Base-by-base conservation (phyloP, 2,113 vertebrate species). In the Coptodon bakossiorum region DNA sequence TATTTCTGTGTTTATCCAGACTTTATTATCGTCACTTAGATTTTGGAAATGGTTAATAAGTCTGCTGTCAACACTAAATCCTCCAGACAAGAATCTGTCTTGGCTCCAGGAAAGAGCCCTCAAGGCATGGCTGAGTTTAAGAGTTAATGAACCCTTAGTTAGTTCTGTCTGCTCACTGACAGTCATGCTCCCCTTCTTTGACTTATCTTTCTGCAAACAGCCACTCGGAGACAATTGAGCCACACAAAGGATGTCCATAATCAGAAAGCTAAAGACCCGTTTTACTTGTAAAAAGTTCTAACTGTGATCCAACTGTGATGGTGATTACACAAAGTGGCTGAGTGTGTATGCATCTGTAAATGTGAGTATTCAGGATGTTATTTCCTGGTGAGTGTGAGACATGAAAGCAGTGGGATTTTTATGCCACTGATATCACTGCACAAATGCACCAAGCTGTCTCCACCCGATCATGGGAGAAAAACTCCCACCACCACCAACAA, bases 401-500 rank as follows among this genome's bases (percentile, higher is more conserved):
- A 85, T 90, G 12, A 91, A 92, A 91, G 86, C 27, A 57, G 43
- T 36, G 87, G 45, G 81, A 81, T 81, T 89, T 90, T 83, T 57
- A 82, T 84, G 61, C 71, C 6, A 29, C 80, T 85, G 89, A 87
- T 90, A 88, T 89, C 87, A 83, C 57, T 36, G 31, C 91, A 83
- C 81, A 86, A 84, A 84, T 63, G 34, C 81, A 90, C 59, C 57
- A 80, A 80, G 63, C 89, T 83, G 92, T 92, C 88, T 91, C 91
- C 91, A 88, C 93, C 91, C 94, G 57, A 73, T 80, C 93, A 93
- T 94, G 93, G 91, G 93, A 95, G 92, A 92, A 91, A 92, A 91
- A 93, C 90, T 91, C 90, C 93, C 89, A 63, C 24, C 59, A 48
- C 29, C 38, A 84, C 36, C 4, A 71, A 27, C 38, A 59, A 61